Percentiles rank a stretch among this genome's conserved stretches.
These are phyloP conservation scores for Phania funesta DNA, from an alignment of 2,888 invertebrate species.

Conservation along the genomic window DNA sequence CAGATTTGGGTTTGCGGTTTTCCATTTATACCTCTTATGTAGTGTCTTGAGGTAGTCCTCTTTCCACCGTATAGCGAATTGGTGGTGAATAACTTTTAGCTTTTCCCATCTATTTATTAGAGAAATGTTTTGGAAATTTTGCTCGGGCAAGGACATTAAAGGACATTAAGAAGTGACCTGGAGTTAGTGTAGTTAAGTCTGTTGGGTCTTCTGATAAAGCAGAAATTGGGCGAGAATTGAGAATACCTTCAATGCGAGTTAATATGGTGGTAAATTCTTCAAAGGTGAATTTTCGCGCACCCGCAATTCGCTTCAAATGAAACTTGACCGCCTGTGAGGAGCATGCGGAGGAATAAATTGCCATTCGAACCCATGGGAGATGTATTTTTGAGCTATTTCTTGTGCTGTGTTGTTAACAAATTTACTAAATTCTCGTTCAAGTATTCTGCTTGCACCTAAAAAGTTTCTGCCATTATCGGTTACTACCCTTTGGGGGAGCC, in stretches of 20 bases:
- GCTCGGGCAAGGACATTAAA: not conserved
- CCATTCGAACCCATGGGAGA: too few species aligned
- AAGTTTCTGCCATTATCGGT: conserved; percentile 1
- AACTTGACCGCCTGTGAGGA: too few species aligned
- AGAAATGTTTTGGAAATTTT: not conserved
- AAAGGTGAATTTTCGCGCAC: not conserved
- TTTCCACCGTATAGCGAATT: not conserved
- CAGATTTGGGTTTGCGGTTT: not conserved
- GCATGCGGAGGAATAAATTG: too few species aligned
- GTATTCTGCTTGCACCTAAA: not conserved
- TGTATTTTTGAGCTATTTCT: not conserved
- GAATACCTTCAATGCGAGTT: not conserved
- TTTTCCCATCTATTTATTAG: not conserved
- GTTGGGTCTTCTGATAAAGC: not conserved
- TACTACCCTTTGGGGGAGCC: not conserved
- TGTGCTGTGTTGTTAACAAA: not conserved
- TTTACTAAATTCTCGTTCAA: not conserved
- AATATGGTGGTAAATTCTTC: not conserved
- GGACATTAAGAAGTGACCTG: not conserved
- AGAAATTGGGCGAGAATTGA: not conserved
- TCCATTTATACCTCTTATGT: not conserved
- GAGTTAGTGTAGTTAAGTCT: not conserved
- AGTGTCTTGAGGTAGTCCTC: not conserved
- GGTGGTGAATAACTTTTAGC: not conserved
- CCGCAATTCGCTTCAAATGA: not conserved